Evolutionary conservation across 2,113 vertebrate species (phyloP).

Genomic region (Shinisaurus crocodilurus): DNA sequence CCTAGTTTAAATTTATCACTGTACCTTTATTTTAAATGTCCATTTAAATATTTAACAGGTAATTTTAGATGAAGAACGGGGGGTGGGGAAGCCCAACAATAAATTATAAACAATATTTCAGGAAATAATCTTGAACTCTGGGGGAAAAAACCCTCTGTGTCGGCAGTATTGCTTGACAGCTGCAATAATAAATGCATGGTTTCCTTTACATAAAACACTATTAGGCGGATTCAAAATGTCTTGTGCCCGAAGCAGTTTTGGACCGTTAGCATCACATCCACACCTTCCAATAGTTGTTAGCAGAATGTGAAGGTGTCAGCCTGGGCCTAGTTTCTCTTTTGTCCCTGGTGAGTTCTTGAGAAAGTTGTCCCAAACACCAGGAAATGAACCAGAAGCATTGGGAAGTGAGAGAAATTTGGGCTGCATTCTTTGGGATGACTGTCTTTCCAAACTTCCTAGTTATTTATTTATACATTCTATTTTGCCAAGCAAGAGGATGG

Average conservation of each 20-base stretch:
- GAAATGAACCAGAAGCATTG: neutral
- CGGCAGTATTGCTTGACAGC: conserved; percentile 1
- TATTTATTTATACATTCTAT: neutral
- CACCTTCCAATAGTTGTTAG: neutral
- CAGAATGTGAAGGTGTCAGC: neutral
- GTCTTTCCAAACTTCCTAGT: neutral
- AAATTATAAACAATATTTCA: neutral
- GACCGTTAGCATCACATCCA: neutral
- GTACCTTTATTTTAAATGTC: neutral
- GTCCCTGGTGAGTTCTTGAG: neutral
- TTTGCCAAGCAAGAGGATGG: neutral
- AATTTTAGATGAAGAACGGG: neutral
- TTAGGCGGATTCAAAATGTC: neutral
- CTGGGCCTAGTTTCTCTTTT: neutral
- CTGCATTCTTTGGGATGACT: neutral
- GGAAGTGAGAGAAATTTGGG: neutral
- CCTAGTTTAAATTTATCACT: neutral
- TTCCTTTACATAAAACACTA: conserved; percentile 6
- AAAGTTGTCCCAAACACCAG: neutral
- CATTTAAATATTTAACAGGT: neutral
- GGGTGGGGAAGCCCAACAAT: neutral
- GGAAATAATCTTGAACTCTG: conserved; percentile 19
- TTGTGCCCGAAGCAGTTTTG: neutral
- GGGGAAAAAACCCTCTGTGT: neutral
- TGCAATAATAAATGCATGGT: conserved; percentile 12